A percentile compares a stretch with the other conserved stretches of the same genome.
Evolutionary conservation across 1,140 invertebrate genomes (phyloP).

Genomic region (Hestina assimilis): DNA sequence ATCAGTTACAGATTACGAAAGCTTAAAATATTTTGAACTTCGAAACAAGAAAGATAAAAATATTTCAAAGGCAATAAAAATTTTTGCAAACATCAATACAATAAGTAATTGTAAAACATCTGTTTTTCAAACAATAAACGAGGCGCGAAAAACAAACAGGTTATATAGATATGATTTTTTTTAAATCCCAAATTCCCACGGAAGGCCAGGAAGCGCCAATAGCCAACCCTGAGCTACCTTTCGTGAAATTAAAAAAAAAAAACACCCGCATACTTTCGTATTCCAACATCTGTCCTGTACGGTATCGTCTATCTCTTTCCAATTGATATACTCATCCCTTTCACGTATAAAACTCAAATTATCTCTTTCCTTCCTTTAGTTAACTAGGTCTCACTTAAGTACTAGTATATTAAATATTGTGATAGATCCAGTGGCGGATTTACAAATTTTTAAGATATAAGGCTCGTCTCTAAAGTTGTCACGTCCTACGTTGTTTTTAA

Average conservation of each 20-base stretch:
- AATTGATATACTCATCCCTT: too few species aligned
- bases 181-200: conserved; percentile 38
- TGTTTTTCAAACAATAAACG: conserved; percentile 11
- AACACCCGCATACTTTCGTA: conserved; percentile 46
- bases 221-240: conserved; percentile 48
- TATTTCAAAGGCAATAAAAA: background rate
- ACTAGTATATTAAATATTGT: too few species aligned
- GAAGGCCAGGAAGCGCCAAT: conserved; percentile 44
- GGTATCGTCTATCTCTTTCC: conserved; percentile 26
- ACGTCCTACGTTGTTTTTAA: too few species aligned
- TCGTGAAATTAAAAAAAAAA: conserved; percentile 42
- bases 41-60: background rate
- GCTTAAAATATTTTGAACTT: background rate
- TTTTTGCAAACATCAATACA: conserved; percentile 20
- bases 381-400: too few species aligned
- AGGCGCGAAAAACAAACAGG: conserved; percentile 31
- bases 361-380: too few species aligned
- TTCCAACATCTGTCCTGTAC: conserved; percentile 49
- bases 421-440: too few species aligned
- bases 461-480: too few species aligned
- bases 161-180: conserved; percentile 25
- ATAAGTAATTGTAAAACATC: conserved; percentile 21
- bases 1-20: too few species aligned
- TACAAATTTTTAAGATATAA: too few species aligned
- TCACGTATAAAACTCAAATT: too few species aligned